Evolutionary conservation across 2,113 vertebrate species (phyloP), one percentile per base, ranked within the genome.

Genomic region (Anseranas semipalmata): DNA sequence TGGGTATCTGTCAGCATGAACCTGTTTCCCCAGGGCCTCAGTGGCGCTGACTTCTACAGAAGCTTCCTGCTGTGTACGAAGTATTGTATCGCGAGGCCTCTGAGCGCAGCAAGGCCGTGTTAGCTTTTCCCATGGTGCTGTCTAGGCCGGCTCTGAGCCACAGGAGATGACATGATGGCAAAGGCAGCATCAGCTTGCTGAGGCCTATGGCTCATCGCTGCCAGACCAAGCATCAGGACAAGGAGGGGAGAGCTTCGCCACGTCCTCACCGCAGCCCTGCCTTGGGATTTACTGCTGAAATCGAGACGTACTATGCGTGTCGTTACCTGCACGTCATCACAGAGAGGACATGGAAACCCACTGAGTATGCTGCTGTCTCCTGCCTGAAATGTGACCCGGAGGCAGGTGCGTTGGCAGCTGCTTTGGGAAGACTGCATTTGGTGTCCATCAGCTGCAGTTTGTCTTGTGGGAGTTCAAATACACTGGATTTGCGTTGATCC

Each of bases 91-190:
- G 35, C 24, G 28, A 82, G 59, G 39, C 13, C 79, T 48, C 41
- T 0, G 2, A 81, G 85, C 35, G 27, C 32, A 75, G 35, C 37
- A 39, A 80, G 43, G 65, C 35, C 22, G 5, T 3, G 0, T 45
- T 32, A 56, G 37, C n/a, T 87, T 76, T 82, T 30, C 65, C 73
- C 41, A 3, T 15, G 73, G 50, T 48, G 35, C 59, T 77, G 27
- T 62, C 28, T 20, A 50, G 65, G 7, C 7, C 0, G 0, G 3
- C 65, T 85, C 46, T 0, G 1, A 46, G 35, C 2, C 0, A 1
- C 60, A 59, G 28, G 22, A 39, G 33, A 1, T 14, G 66, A n/a
- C 24, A 5, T 1, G n/a, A 37, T 10, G 35, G 35, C 46, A 46
- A 85, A 48, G 8, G 1, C 33, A 33, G 73, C 39, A 41, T 6